Conservation (phyloP, 2,797 vertebrate species). For the Clarias laeviceps region DNA sequence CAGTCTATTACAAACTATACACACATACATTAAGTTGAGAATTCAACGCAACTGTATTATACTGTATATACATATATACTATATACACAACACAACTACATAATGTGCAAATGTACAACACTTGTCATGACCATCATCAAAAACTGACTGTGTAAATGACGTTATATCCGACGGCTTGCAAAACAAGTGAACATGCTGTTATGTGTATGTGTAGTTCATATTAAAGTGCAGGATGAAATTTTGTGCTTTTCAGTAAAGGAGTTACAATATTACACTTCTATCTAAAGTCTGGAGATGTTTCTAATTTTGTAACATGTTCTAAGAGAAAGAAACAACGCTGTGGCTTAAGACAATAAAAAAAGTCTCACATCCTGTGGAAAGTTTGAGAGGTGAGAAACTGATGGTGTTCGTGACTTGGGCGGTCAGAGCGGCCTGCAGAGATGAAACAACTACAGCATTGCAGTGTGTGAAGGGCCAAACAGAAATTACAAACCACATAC, state of each 20-base stretch:
- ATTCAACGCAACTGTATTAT: no score
- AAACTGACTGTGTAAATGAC: not conserved
- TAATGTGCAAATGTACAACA: not conserved
- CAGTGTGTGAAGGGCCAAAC: not conserved
- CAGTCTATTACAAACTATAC: not conserved
- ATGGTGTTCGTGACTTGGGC: not conserved
- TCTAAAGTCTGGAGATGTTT: not conserved
- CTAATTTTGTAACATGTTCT: no score
- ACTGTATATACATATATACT: no score
- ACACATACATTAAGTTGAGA: not conserved
- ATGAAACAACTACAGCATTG: not conserved
- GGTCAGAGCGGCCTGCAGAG: conserved; percentile 22
- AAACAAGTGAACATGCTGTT: not conserved
- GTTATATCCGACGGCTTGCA: not conserved
- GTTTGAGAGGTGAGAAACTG: conserved; percentile 6
- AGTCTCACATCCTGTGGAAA: conserved; percentile 5
- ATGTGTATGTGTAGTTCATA: not conserved
- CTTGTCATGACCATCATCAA: not conserved
- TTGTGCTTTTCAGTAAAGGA: not conserved
- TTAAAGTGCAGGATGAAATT: not conserved
- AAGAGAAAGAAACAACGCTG: not conserved
- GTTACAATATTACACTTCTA: not conserved
- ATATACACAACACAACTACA: no score
- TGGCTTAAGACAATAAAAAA: not conserved
- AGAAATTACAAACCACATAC: not conserved